Evolutionary conservation across 2,113 vertebrate genomes (phyloP), one percentile per base, ranked within the genome.

Genomic region (Melanocharis versteri): DNA sequence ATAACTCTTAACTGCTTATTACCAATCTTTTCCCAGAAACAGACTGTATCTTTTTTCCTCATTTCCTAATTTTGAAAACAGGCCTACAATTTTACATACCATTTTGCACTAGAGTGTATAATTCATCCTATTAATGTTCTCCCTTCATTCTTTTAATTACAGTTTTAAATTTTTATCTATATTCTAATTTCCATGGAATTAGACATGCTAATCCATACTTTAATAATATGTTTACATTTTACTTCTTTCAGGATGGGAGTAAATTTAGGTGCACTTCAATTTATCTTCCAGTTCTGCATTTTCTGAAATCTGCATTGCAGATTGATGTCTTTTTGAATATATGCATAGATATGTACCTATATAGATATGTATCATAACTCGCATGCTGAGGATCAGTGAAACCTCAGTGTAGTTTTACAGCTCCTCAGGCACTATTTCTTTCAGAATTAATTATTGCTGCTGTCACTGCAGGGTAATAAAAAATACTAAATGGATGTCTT

Each of bases 141-240:
- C 61, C 61, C 62, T 72, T 83, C 51, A 28, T 93, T 92, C 58
- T 96, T 93, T 83, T 90, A 92, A 93, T 72, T 80, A 54, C 44
- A 61, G 61, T 64, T 95, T 80, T 73, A 80, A 42, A 45, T 83
- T 90, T 96, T 94, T 53, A 76, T 83, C 83, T 90, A 50, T 87
- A 64, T 83, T 90, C 45, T 88, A 58, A 83, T 95, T 93, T 92
- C 44, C 54, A 65, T 92, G 37, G 71, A 93, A 89, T 97, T 93
- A 88, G 88, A 70, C 60, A 73, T 89, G 79, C 47, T 94, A 93
- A 50, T 89, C 54, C n/a, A 48, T 53, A 39, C 58, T 83, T 88
- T 93, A 93, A 95, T 93, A 77, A 69, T 53, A 83, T 70, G 66
- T 93, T 95, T 96, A 88, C 71, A 58, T 87, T 93, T 94, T 90